Evolutionary conservation across 2,888 invertebrate genomes (phyloP).

Genomic region (Catonia carolina): DNA sequence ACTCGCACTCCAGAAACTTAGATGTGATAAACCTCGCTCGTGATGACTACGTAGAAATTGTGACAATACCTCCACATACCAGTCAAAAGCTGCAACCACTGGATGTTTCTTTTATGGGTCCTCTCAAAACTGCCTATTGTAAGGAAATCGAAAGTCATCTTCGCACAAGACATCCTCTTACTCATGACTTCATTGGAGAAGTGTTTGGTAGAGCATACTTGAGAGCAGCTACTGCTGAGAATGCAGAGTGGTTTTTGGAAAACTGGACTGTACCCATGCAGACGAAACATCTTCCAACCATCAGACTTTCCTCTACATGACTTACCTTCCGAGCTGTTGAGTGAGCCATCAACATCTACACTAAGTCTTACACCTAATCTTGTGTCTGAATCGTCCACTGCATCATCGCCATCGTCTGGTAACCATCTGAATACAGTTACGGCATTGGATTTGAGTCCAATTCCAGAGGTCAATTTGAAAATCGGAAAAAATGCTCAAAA

Average conservation of each 20-base stretch:
- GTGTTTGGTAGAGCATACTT: conserved; percentile 35
- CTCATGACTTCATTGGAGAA: conserved; percentile 21
- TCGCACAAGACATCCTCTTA: conserved; percentile 32
- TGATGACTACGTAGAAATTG: conserved; percentile 16
- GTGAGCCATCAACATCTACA: too few species aligned
- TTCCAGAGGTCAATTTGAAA: too few species aligned
- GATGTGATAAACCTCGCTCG: conserved; percentile 14
- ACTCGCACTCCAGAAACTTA: conserved; percentile 24
- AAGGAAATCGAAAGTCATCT: conserved; percentile 22
- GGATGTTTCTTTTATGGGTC: conserved; percentile 13
- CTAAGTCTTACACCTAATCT: too few species aligned
- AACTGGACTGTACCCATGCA: conserved; percentile 36
- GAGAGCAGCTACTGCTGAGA: conserved; percentile 32
- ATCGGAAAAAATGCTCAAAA: too few species aligned
- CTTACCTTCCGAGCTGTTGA: too few species aligned
- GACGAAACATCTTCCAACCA: too few species aligned
- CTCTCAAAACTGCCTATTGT: conserved; percentile 22
- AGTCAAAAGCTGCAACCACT: conserved; percentile 18
- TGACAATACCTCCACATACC: conserved; percentile 19
- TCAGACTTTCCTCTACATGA: too few species aligned
- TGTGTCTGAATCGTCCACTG: too few species aligned
- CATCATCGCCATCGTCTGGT: too few species aligned
- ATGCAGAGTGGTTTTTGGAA: conserved; percentile 32
- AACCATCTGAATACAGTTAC: too few species aligned
- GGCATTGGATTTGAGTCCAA: too few species aligned